Evolutionary conservation across 1,140 invertebrate species (phyloP), one percentile per base, ranked within the genome.

Genomic region (Megalopta genalis): DNA sequence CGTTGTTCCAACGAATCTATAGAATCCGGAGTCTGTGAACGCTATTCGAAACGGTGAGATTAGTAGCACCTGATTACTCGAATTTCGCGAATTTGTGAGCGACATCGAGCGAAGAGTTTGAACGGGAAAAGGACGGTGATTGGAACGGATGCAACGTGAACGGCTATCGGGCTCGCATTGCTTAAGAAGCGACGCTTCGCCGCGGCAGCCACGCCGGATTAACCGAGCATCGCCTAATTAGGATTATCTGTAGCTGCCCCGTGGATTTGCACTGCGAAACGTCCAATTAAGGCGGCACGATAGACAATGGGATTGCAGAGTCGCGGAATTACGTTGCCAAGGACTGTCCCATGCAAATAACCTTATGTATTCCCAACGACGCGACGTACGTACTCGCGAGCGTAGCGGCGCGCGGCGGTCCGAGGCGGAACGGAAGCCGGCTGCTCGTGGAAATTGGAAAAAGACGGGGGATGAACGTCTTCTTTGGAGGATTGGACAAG

Each of bases 211-310:
- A 77, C 63, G 62, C 64, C 37, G 37, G 67, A 81, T 81, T 64
- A 81, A 77, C 66, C 63, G 65, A 70, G 46, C 79, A 60, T 69
- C 82, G 75, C 70, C 81, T 86, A 86, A 88, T 86, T 86, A 85
- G 81, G 79, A 86, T 88, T 85, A 88, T 85, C 83, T 73, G 60
- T 74, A 32, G 49, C 81, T 54, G 23, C 52, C 60, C 65, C 73
- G 66, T 67, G 84, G 74, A 85, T 88, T 88, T 86, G 79, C 83
- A 83, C 69, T 77, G 67, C 79, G 73, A 82, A 83, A 83, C 77
- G 74, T 88, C 83, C 85, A 86, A 88, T 88, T 86, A 88, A 81
- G 79, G 54, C 65, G 64, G 62, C 62, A 16, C 57, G 73, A 74
- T 70, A 77, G 81, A 83, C 77, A 82, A 85, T 75, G 66, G 81